Percentiles rank a stretch among this genome's conserved stretches.
phyloP scores from a whole-genome alignment of 2,113 vertebrate species.

The Sakesphorus luctuosus region DNA sequence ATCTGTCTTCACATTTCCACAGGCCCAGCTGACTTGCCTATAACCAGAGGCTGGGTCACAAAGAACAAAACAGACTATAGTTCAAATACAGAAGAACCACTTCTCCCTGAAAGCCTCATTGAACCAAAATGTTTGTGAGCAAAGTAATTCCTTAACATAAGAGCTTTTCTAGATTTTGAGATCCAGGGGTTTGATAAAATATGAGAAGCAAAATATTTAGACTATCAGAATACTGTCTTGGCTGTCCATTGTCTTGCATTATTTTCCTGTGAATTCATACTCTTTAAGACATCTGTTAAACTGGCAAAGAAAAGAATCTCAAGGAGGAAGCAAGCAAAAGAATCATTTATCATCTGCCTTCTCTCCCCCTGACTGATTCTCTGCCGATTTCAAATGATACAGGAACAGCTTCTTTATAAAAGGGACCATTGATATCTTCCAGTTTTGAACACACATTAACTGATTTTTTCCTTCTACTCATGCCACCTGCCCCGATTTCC shows the following conservation, averaged over 20 bases:
- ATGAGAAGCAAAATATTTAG: constrained; percentile 19
- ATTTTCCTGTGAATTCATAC: constrained; percentile 24
- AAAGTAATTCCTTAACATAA: background rate
- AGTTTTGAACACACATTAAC: background rate
- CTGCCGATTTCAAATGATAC: background rate
- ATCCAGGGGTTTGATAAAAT: background rate
- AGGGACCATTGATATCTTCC: background rate
- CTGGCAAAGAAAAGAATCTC: constrained; percentile 16
- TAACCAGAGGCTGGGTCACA: background rate
- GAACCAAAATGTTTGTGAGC: background rate
- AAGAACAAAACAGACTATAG: background rate
- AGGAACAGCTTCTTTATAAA: background rate
- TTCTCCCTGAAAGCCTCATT: background rate
- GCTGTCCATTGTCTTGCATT: background rate
- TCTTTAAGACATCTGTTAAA: constrained; percentile 37
- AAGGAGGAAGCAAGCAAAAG: constrained; percentile 31
- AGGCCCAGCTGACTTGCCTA: background rate
- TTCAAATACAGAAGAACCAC: background rate
- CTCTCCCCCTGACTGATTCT: background rate
- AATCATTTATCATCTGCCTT: constrained; percentile 51
- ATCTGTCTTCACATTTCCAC: background rate
- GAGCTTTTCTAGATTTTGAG: background rate
- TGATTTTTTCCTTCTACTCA: background rate
- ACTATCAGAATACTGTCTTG: background rate
- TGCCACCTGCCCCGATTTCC: background rate